Base-by-base conservation (phyloP, 2,888 invertebrate species). In the Hedychridium roseum region DNA sequence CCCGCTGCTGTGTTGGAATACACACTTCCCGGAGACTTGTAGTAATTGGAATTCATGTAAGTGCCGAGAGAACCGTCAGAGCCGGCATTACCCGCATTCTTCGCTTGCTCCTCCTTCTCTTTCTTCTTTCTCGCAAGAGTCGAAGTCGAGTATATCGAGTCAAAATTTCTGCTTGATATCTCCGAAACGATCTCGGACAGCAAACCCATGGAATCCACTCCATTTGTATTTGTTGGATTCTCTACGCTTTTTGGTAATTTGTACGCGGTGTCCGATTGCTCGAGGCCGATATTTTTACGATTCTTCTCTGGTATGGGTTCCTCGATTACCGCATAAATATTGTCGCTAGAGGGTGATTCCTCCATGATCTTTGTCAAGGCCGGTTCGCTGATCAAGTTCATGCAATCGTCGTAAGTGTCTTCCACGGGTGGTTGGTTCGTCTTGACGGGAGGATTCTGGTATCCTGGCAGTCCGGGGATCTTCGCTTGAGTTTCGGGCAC, bases 261-360 rank as follows among this genome's bases (percentile, higher is more conserved):
- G 57, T 80, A 80, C 32, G 78, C 78, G 46, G 66, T 72, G 21
- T 69, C 73, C 2, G 54, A 78, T n/a, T n/a, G n/a, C n/a, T n/a
- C n/a, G n/a, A n/a, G n/a, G n/a, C n/a, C n/a, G n/a, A n/a, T 12
- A 18, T 64, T 67, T 11, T 68, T 70, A 4, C 60, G 53, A 7
- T 32, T 53, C 46, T 71, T 74, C 30, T 72, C 82, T 1, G 85
- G 82, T 0, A 89, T 86, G 23, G 86, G 84, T 72, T 93, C 93
- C 70, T 93, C 92, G 38, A 93, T 93, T 0, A 92, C 90, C 0
- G 92, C 91, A 73, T 93, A 93, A 54, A 93, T 93, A 68, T 92
- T 92, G 68, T 92, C 92, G 36, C 79, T 80, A 9, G 82, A 76
- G 2, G 82, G 81, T 0, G 86, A 84, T 64, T 87, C 87, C 54